Evolutionary conservation across 2,797 vertebrate species (phyloP).

Genomic region (Notolabrus celidotus): DNA sequence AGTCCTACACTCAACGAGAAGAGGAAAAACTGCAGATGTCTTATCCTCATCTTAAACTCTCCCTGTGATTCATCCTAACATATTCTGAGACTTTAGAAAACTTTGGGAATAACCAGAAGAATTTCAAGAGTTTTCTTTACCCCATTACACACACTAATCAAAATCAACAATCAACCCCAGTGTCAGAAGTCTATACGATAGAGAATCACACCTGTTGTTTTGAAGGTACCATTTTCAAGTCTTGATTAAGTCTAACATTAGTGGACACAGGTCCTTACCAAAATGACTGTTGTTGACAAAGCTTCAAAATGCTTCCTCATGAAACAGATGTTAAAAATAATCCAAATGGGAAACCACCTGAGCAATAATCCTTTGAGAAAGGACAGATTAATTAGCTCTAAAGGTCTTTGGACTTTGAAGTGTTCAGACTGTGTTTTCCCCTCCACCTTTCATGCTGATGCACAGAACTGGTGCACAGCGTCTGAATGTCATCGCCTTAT

Average conservation of each 20-base stretch:
- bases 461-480: conserved; percentile 55
- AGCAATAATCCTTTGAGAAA: conserved; percentile 79
- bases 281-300: not conserved
- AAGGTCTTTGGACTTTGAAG: conserved; percentile 84
- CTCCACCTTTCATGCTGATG: conserved; percentile 59
- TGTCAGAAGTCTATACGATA: too few species aligned
- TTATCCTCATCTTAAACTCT: conserved; percentile 12
- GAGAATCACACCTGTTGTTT: too few species aligned
- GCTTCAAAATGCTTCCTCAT: conserved; percentile 35
- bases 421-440: conserved; percentile 44
- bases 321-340: conserved; percentile 53
- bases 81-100: conserved; percentile 27
- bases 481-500: conserved; percentile 75
- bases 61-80: conserved; percentile 22
- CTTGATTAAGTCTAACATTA: too few species aligned
- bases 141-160: too few species aligned
- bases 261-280: not conserved
- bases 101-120: conserved; percentile 14
- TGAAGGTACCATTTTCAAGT: too few species aligned
- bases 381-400: conserved; percentile 84
- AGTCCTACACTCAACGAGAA: not conserved
- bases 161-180: too few species aligned
- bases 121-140: too few species aligned
- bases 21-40: not conserved
- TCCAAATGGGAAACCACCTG: conserved; percentile 63